Conservation (phyloP, 1,140 invertebrate genomes). For the Lordiphosa stackelbergi region DNA sequence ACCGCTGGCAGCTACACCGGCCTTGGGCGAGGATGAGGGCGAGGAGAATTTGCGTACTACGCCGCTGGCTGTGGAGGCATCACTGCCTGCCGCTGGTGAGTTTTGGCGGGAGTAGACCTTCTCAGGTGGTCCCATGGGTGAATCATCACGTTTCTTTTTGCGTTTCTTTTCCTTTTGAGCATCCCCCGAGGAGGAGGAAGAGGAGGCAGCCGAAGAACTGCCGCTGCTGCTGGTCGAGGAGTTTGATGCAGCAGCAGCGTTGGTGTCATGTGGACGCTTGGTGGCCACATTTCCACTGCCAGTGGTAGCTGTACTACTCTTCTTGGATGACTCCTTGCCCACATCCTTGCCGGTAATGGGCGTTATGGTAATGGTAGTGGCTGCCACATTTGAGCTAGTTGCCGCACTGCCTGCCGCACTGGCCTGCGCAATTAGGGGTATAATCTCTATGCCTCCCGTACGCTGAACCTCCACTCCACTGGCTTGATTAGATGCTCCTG, state of each 20-base stretch:
- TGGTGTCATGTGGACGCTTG: constrained; percentile 48
- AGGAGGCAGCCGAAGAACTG: background rate
- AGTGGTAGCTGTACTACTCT: constrained; percentile 22
- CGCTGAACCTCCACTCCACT: constrained; percentile 60
- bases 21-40: constrained; percentile 81
- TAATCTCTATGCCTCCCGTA: constrained; percentile 78
- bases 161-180: constrained; percentile 87
- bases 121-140: constrained; percentile 90
- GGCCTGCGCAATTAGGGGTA: constrained; percentile 77
- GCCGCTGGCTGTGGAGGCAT: constrained; percentile 62
- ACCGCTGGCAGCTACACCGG: constrained; percentile 30
- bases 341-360: constrained; percentile 80
- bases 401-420: background rate
- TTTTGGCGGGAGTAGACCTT: constrained; percentile 80
- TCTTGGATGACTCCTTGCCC: constrained; percentile 36
- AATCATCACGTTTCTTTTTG: constrained; percentile 85
- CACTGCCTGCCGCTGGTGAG: constrained; percentile 59
- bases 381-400: constrained; percentile 27
- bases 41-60: constrained; percentile 66
- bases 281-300: constrained; percentile 18
- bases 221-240: constrained; percentile 73
- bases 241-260: constrained; percentile 9
- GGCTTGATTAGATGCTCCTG: constrained; percentile 10
- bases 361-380: constrained; percentile 86
- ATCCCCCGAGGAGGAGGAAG: constrained; percentile 63